Conservation (phyloP, 1,140 invertebrate genomes). For the Lepidurus apus region DNA sequence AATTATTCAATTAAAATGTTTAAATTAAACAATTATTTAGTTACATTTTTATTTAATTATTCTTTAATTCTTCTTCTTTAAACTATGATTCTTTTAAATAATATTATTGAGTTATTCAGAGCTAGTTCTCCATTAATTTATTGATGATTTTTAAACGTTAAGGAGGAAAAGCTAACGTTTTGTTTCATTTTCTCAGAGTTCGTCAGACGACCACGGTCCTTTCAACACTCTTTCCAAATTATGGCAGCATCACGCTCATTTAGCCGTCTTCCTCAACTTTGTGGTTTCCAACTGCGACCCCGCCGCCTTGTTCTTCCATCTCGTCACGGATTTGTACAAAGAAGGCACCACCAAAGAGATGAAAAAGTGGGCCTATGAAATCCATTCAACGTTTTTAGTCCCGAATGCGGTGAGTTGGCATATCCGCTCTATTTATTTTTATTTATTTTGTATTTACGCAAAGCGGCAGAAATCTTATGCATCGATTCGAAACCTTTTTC, state of each 20-base stretch:
- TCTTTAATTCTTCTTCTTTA: conserved; percentile 34
- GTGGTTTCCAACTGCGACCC: conserved; percentile 79
- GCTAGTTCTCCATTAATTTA: not conserved
- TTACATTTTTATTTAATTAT: no score
- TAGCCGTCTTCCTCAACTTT: conserved; percentile 85
- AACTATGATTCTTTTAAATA: not conserved
- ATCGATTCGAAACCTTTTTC: conserved; percentile 32
- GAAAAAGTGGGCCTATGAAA: conserved; percentile 95
- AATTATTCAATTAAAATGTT: no score
- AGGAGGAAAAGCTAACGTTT: conserved; percentile 23
- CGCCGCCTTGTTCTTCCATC: conserved; percentile 77
- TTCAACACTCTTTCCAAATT: conserved; percentile 67
- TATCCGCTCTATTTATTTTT: conserved; percentile 26
- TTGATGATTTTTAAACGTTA: conserved; percentile 39
- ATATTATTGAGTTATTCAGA: not conserved
- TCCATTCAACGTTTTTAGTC: conserved; percentile 91
- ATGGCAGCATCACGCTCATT: conserved; percentile 68
- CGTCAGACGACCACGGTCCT: conserved; percentile 69
- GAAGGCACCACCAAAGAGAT: conserved; percentile 81
- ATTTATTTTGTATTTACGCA: conserved; percentile 13
- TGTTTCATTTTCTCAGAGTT: conserved; percentile 46
- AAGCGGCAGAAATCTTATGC: conserved; percentile 6
- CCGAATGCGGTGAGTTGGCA: conserved; percentile 66
- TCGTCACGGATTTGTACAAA: conserved; percentile 78
- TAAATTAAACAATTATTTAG: no score